phyloP scores from a whole-genome alignment of 53 echinoderm and acorn worm species.

The Patiria pectinifera region DNA sequence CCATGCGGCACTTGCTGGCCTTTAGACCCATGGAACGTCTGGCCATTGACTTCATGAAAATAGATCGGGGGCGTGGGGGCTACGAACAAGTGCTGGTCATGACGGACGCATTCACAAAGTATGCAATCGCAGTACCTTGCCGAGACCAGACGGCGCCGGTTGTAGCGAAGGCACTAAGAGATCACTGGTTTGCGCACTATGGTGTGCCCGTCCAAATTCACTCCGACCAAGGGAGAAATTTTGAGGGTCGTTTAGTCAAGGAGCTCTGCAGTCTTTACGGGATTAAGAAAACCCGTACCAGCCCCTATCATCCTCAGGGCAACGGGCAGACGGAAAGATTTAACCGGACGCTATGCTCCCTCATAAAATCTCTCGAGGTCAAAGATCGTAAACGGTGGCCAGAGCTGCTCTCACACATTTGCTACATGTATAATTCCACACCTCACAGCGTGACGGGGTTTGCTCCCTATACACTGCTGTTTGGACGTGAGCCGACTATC shows the following conservation, averaged over 20 bases:
- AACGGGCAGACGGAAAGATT: constrained; percentile 55
- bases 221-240: constrained; percentile 60
- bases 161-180: constrained; percentile 45
- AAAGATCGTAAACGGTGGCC: constrained; percentile 45
- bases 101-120: constrained; percentile 62
- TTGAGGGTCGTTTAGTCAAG: constrained; percentile 33
- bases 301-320: constrained; percentile 45
- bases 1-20: constrained; percentile 58
- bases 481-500: background rate
- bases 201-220: constrained; percentile 40
- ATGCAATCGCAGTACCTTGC: constrained; percentile 49
- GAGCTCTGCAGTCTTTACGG: constrained; percentile 45
- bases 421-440: constrained; percentile 58
- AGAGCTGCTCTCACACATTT: constrained; percentile 29
- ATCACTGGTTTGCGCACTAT: constrained; percentile 49
- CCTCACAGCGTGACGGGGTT: constrained; percentile 50
- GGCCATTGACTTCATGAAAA: constrained; percentile 61
- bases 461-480: background rate
- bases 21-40: constrained; percentile 46
- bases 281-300: constrained; percentile 16
- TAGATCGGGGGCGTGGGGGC: constrained; percentile 48
- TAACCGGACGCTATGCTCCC: constrained; percentile 35
- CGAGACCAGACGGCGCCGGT: constrained; percentile 37
- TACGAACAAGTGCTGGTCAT: constrained; percentile 59
- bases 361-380: constrained; percentile 38